These are phyloP conservation scores for Lepilemur ruficaudatus DNA, from an alignment of 2,797 vertebrate species.

Conservation along the genomic window DNA sequence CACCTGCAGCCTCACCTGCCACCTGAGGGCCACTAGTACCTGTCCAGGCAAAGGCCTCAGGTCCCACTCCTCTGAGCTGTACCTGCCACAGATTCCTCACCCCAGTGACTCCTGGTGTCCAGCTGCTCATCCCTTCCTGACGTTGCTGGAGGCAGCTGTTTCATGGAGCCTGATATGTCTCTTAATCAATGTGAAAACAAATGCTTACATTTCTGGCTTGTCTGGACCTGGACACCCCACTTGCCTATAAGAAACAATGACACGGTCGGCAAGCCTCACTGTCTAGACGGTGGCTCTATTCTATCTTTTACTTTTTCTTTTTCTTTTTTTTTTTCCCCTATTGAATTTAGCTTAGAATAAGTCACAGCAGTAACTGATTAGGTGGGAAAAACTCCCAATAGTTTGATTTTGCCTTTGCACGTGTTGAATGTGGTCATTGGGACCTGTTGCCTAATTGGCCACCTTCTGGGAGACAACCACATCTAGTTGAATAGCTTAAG, in stretches of 20 bases:
- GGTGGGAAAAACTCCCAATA: background rate
- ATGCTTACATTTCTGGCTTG: background rate
- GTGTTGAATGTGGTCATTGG: background rate
- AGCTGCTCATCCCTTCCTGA: background rate
- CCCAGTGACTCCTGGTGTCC: background rate
- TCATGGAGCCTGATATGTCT: background rate
- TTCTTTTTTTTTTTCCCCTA: background rate
- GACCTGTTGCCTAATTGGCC: too few species aligned
- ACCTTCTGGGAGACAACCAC: background rate
- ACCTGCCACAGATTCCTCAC: background rate
- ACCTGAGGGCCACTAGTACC: too few species aligned
- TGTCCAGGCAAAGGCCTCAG: background rate
- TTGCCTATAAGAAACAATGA: background rate
- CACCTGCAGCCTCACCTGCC: background rate
- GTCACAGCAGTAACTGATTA: background rate
- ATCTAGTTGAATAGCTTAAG: background rate
- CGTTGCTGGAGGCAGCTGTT: background rate
- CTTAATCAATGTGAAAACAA: background rate
- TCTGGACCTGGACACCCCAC: background rate
- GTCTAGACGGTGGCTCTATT: background rate
- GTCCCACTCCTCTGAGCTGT: too few species aligned
- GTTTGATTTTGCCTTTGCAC: background rate
- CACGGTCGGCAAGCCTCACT: rapidly evolving
- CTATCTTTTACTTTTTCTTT: background rate
- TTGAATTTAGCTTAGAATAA: background rate